phyloP scores from a whole-genome alignment of 2,797 vertebrate species.

The Ctenopoma kingsleyae region DNA sequence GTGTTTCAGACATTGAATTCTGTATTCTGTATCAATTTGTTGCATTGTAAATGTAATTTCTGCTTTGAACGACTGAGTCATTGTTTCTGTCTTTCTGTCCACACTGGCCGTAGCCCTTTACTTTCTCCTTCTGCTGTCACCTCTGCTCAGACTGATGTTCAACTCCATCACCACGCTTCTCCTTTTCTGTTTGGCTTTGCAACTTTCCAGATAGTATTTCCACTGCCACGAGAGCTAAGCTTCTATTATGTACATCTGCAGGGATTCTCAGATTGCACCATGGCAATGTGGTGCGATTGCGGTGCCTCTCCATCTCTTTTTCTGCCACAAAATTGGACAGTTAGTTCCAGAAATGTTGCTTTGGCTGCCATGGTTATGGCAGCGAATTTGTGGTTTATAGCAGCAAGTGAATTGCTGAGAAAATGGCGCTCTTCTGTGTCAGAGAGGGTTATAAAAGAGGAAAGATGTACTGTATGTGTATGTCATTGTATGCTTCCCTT shows the following conservation, averaged over 20 bases:
- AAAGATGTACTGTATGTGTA: constrained; percentile 18
- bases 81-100: constrained; percentile 23
- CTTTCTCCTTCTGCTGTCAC: constrained; percentile 24
- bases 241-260: constrained; percentile 60
- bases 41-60: background rate
- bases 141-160: constrained; percentile 27
- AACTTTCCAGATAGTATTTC: constrained; percentile 51
- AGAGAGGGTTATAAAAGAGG: constrained; percentile 24
- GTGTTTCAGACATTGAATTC: background rate
- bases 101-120: constrained; percentile 1
- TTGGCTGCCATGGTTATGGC: constrained; percentile 16
- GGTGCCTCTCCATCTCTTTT: constrained; percentile 26
- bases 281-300: constrained; percentile 29
- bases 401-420: constrained; percentile 43
- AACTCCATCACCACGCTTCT: constrained; percentile 18
- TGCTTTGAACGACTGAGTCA: constrained; percentile 24
- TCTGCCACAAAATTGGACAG: constrained; percentile 48
- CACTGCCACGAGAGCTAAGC: constrained; percentile 40
- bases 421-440: constrained; percentile 49
- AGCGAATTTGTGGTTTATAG: constrained; percentile 37
- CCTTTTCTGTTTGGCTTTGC: constrained; percentile 42
- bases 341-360: constrained; percentile 44
- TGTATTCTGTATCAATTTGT: constrained; percentile 1
- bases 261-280: constrained; percentile 65
- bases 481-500: constrained; percentile 29